Base-by-base conservation (phyloP, 2,113 vertebrate genomes). In the Syngnathoides biaculeatus region DNA sequence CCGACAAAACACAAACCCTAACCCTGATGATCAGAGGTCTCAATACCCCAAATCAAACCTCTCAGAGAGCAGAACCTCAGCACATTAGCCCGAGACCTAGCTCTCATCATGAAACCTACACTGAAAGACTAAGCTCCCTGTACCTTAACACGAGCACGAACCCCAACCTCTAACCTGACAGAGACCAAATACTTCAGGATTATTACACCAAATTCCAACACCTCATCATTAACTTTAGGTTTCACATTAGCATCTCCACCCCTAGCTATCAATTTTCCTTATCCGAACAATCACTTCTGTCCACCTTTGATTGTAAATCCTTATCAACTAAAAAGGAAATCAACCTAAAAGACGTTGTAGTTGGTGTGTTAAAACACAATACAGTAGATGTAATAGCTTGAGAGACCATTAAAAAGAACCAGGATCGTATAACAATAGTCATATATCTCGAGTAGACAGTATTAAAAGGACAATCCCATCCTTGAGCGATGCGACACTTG, bases 401-500 rank as follows among this genome's bases (percentile, higher is more conserved):
- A 6, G 39, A 62, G 73, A 82, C 70, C 67, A 60, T 74, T 75
- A 82, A 83, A 82, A 84, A 75, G 47, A 67, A 64, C 79, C 72
- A 83, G 58, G 67, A 80, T 83, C 73, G 67, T 71, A 74, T 81
- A 84, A 85, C 84, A 87, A 84, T 79, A 56, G 76, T 72, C 72
- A 78, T 82, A 85, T 79, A 86, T 84, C 77, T 78, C 45, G 5
- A 80, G 35, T 70, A 76, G 72, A 70, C 72, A 64, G 53, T 75
- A 82, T 86, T 86, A 83, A 86, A 86, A 80, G 79, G 80, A 80
- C 77, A 86, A 80, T 86, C 79, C 77, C 47, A 69, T 67, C 61
- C 68, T 61, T 69, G 72, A 78, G 60, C 70, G 67, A 78, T 77
- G 74, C 24, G 65, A 82, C 63, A 72, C 43, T 43, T 24, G 57